Percentiles rank a stretch among this genome's conserved stretches.
Evolutionary conservation across 2,888 invertebrate genomes (phyloP).

Genomic region (Nasonovia ribisnigri): DNA sequence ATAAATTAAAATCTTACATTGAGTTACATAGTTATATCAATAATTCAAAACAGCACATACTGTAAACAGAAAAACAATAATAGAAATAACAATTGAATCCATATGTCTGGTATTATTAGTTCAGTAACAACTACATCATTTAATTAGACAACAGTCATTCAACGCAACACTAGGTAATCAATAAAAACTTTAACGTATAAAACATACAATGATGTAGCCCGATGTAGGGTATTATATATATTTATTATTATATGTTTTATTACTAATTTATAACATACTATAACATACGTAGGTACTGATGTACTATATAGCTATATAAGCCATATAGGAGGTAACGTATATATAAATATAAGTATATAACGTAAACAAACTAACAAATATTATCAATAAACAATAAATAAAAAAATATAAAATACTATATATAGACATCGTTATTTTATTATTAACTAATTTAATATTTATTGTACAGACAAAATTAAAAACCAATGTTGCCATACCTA

Average conservation of each 20-base stretch:
- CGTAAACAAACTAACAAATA: background rate
- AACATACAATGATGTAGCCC: background rate
- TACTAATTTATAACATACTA: too few relatives aligned
- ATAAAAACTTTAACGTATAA: background rate
- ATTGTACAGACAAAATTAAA: background rate
- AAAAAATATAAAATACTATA: background rate
- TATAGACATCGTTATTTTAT: background rate
- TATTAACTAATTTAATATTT: constrained; percentile 2
- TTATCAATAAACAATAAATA: background rate
- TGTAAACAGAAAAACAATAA: background rate
- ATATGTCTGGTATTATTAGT: constrained; percentile 7
- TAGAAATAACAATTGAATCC: background rate
- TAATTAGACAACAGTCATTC: background rate
- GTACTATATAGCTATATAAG: too few relatives aligned
- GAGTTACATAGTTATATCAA: background rate
- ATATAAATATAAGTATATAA: background rate
- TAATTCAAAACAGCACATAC: background rate
- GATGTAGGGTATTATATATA: background rate
- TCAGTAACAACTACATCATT: background rate
- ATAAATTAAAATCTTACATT: background rate
- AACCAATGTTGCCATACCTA: too few relatives aligned
- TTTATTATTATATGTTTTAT: too few relatives aligned
- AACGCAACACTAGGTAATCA: background rate
- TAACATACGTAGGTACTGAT: too few relatives aligned
- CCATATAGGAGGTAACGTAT: too few relatives aligned